Base-by-base conservation (phyloP, 2,888 invertebrate genomes). In the Gibbula magus region DNA sequence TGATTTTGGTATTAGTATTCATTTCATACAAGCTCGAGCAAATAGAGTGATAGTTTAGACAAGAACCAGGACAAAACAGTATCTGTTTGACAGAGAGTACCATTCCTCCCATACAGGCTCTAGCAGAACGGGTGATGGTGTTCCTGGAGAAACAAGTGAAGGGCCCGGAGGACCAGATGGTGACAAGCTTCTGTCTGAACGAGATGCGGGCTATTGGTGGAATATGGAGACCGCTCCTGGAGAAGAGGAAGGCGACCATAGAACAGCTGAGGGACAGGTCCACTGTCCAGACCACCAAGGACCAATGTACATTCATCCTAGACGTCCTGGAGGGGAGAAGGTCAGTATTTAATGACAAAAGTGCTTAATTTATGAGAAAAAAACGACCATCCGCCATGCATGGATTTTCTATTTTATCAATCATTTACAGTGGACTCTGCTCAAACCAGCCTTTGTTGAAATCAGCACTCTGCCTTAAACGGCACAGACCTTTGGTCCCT, bases 271-370 rank as follows among this genome's bases (percentile, higher is more conserved):
- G 81, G 54, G 76, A 78, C 0, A 79, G 78, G 20, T 82, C 84
- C 10, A 79, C 78, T 8, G 77, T 84, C 53, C 82, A 85, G 2
- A 77, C 82, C 18, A 70, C 86, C 10, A 85, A 84, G 39, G 85
- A 88, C 18, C 51, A 75, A 10, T 85, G 84, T 74, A 80, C 85
- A 39, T 66, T 81, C 32, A 78, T 90, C n/a, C 73, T 90, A 7
- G 87, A 89, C 45, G 80, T 90, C 53, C 86, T 91, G 39, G 90
- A 89, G 52, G 90, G 89, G 8, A 86, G 85, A 82, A 88, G 87
- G 90, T 89, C 54, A 78, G 81, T 35, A 29, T 8, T 32, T 18
- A 2, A 10, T 35, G 1, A 67, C 29, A 10, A 45, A 1, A 45
- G n/a, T n/a, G n/a, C n/a, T n/a, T n/a, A n/a, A n/a, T 52, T 35